phyloP scores from a whole-genome alignment of 2,797 vertebrate genomes.

The Discoglossus pictus region DNA sequence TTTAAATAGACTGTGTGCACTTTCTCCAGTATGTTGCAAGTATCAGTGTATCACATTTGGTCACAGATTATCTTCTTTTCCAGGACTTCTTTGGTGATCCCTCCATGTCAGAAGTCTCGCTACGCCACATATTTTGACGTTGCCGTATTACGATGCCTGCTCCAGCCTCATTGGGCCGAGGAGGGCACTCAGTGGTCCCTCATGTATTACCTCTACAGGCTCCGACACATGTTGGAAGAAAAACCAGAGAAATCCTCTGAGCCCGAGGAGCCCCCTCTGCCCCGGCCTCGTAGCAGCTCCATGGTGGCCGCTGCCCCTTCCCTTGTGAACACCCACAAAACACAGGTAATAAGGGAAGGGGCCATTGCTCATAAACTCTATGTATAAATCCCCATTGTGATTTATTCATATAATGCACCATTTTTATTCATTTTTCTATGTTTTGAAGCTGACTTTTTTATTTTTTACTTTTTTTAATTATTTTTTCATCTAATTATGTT shows the following conservation, averaged over 20 bases:
- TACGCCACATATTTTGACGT: slow-evolving; percentile 97
- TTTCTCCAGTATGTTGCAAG: background rate
- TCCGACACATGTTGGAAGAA: slow-evolving; percentile 93
- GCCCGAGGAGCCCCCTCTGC: slow-evolving; percentile 77
- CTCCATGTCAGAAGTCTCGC: slow-evolving; percentile 84
- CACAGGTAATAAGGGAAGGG: slow-evolving; percentile 74
- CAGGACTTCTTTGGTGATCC: slow-evolving; percentile 69
- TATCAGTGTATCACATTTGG: too few species aligned
- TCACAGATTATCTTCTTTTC: slow-evolving; percentile 4
- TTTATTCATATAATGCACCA: too few species aligned
- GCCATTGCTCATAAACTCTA: too few species aligned
- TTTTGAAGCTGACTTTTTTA: too few species aligned
- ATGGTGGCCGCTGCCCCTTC: slow-evolving; percentile 96
- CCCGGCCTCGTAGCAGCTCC: slow-evolving; percentile 93
- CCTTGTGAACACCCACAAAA: slow-evolving; percentile 96
- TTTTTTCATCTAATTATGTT: too few species aligned
- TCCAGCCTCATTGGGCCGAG: slow-evolving; percentile 97
- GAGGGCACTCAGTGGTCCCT: slow-evolving; percentile 97
- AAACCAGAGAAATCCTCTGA: slow-evolving; percentile 84
- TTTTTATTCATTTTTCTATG: too few species aligned
- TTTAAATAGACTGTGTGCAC: background rate
- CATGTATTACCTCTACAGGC: slow-evolving; percentile 91
- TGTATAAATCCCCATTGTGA: too few species aligned
- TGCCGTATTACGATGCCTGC: slow-evolving; percentile 92
- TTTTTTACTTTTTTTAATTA: too few species aligned